phyloP scores from a whole-genome alignment of 2,113 vertebrate genomes.

The Nycticryphes semicollaris region DNA sequence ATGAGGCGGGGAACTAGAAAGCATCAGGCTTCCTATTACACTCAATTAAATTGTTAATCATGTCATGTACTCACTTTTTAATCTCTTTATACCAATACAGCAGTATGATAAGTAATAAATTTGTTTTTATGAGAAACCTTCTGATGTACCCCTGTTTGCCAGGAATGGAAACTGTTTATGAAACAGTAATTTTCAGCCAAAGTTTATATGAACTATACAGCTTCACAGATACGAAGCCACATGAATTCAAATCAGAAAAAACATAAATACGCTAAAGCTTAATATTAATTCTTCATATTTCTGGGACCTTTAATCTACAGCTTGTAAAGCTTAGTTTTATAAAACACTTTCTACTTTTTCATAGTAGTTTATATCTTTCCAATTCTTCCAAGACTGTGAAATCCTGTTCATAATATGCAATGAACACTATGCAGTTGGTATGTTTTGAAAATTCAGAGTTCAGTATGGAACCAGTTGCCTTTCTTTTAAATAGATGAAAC shows the following conservation, averaged over 20 bases:
- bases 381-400: background rate
- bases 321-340: background rate
- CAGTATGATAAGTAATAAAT: background rate
- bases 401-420: background rate
- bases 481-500: background rate
- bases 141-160: background rate
- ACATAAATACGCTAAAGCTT: background rate
- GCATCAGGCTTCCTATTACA: background rate
- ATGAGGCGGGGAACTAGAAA: background rate
- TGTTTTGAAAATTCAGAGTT: background rate
- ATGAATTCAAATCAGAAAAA: background rate
- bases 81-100: constrained; percentile 3
- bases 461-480: background rate
- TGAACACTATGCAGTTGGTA: background rate
- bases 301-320: background rate
- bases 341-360: background rate
- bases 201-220: background rate
- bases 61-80: background rate
- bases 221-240: background rate
- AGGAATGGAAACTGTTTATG: background rate
- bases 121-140: constrained; percentile 7
- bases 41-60: constrained; percentile 26
- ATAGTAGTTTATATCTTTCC: background rate
- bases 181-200: constrained; percentile 10
- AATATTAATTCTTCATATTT: background rate